Evolutionary conservation across 2,888 invertebrate species (phyloP).

Genomic region (Clepsis dumicolana): DNA sequence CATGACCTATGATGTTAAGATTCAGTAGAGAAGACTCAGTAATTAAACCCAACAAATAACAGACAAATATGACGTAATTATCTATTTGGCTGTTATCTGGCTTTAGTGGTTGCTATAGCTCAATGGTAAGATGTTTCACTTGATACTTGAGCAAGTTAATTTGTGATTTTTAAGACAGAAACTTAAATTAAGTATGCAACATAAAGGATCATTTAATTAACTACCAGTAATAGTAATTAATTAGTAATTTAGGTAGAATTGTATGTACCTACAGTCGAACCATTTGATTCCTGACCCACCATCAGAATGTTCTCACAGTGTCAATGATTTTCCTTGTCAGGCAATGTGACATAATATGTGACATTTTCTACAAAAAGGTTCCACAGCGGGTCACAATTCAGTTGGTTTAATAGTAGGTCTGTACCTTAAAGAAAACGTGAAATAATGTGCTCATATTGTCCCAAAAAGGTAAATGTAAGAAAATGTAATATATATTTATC

Average conservation of each 20-base stretch:
- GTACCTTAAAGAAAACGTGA: neutral
- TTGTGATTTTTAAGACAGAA: too few species aligned
- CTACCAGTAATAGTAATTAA: too few species aligned
- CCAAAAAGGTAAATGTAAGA: constrained; percentile 15
- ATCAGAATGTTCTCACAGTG: too few species aligned
- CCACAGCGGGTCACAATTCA: too few species aligned
- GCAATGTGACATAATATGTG: too few species aligned
- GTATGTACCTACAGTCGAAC: too few species aligned
- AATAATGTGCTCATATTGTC: constrained; percentile 8
- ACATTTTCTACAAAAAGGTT: too few species aligned
- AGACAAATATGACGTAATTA: neutral
- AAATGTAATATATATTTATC: neutral
- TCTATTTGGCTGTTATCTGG: neutral
- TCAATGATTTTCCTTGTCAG: too few species aligned
- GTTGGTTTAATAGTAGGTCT: neutral
- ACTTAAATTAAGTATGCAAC: neutral
- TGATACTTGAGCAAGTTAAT: too few species aligned
- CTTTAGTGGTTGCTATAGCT: neutral
- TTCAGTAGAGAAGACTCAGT: neutral
- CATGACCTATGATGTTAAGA: neutral
- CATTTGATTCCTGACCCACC: too few species aligned
- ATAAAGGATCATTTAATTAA: neutral
- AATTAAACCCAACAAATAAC: neutral
- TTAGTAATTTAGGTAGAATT: too few species aligned
- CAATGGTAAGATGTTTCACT: neutral